These are phyloP conservation scores for Meriones psammophilus DNA, from an alignment of 2,797 vertebrate genomes.

Conservation along the genomic window DNA sequence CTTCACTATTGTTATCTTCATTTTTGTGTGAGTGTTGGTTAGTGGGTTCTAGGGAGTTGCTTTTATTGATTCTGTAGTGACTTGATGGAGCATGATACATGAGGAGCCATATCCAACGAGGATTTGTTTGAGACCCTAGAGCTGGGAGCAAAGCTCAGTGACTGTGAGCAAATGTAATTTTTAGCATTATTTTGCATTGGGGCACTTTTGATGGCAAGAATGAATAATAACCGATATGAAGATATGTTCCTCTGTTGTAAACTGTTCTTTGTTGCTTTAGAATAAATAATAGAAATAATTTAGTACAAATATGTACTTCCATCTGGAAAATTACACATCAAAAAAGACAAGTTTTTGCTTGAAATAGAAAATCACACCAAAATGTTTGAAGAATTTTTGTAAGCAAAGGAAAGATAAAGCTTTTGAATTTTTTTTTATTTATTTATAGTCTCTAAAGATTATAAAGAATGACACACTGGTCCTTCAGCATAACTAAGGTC, in stretches of 20 bases:
- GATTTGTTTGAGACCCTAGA: neutral
- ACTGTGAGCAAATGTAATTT: constrained; percentile 10
- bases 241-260: constrained; percentile 52
- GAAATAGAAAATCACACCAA: constrained; percentile 15
- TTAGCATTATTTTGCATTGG: constrained; percentile 27
- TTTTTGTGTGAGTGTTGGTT: neutral
- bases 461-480: neutral
- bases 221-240: constrained; percentile 18
- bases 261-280: constrained; percentile 31
- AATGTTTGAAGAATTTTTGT: constrained; percentile 46
- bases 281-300: constrained; percentile 57
- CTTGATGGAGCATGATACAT: neutral
- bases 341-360: constrained; percentile 16
- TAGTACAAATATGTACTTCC: constrained; percentile 31
- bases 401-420: neutral
- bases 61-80: neutral
- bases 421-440: constrained; percentile 30
- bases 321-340: constrained; percentile 58
- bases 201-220: constrained; percentile 39
- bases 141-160: neutral
- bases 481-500: neutral
- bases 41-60: neutral
- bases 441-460: constrained; percentile 36
- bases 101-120: neutral
- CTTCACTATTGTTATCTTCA: neutral